Base-by-base conservation (phyloP, 2,797 vertebrate genomes). In the Pangasius mekongensis region DNA sequence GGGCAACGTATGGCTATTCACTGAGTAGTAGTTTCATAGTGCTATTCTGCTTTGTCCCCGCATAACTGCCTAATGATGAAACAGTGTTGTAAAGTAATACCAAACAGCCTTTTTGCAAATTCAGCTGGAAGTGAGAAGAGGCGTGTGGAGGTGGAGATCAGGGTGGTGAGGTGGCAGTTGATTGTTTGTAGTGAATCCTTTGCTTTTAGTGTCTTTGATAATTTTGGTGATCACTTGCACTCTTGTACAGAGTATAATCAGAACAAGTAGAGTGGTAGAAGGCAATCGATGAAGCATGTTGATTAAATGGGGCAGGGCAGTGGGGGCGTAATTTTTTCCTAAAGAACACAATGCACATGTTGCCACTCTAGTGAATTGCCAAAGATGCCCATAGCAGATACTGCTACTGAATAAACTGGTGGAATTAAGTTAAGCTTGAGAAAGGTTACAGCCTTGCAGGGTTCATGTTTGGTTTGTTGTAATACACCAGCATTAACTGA, bases 221-320 rank as follows among this genome's bases (percentile, higher is more conserved):
- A 67, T 84, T 67, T 52, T 67, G 64, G 64, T 67, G 47, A 69
- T 67, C 36, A 52, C 64, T 67, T 67, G n/a, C 43, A 67, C 43
- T 52, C 62, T 83, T 52, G 18, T 83, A 83, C 81, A n/a, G 58
- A 3, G 5, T 82, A 62, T 82, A 82, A 82, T 64, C 24, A 47
- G 24, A 64, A 64, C 24, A 83, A 64, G 36, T 83, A 47, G 58
- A 83, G 7, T 83, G 6, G 58, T 62, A 83, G 81, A 83, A 64
- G 6, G 30, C n/a, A 67, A 83, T 83, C 82, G 62, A 83, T 83
- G 27, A 49, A 49, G 13, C 39, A 1, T 22, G 39, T 30, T 16
- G 82, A 83, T 67, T 83, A 66, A 83, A 83, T 66, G 43, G 36
- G 81, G 81, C 54, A 62, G 56, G 36, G 58, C 0, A 8, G 24